Conservation (phyloP, 1,140 invertebrate species). For the Drosophila seguyi region DNA sequence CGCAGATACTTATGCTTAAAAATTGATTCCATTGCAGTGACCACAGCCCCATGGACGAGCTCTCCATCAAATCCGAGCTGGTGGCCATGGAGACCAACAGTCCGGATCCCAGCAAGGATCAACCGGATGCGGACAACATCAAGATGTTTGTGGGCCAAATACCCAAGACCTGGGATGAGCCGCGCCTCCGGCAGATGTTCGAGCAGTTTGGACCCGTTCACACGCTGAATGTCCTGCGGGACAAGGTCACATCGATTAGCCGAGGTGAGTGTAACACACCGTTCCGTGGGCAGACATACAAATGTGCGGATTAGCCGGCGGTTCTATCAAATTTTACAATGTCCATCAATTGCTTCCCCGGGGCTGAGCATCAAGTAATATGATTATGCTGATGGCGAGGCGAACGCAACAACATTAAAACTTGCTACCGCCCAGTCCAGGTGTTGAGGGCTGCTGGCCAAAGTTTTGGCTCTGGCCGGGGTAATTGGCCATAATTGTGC, state of each 20-base stretch:
- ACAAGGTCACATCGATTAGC: slow-evolving; percentile 97
- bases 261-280: slow-evolving; percentile 91
- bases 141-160: slow-evolving; percentile 99
- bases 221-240: slow-evolving; percentile 98
- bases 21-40: slow-evolving; percentile 30
- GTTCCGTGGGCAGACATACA: slow-evolving; percentile 53
- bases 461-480: slow-evolving; percentile 41
- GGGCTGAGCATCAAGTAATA: slow-evolving; percentile 68
- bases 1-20: not conserved
- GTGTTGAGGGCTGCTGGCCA: slow-evolving; percentile 45
- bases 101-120: slow-evolving; percentile 86
- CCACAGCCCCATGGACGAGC: slow-evolving; percentile 28
- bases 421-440: slow-evolving; percentile 33
- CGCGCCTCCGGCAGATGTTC: slow-evolving; percentile 96
- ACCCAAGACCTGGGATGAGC: slow-evolving; percentile 98
- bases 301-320: slow-evolving; percentile 61
- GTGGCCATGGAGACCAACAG: slow-evolving; percentile 36
- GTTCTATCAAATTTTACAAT: slow-evolving; percentile 78
- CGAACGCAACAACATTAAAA: slow-evolving; percentile 63
- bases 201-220: slow-evolving; percentile 98
- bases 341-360: slow-evolving; percentile 55
- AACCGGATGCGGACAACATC: slow-evolving; percentile 98
- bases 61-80: slow-evolving; percentile 44
- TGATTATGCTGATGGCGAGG: slow-evolving; percentile 70
- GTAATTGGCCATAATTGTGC: slow-evolving; percentile 70